phyloP scores from a whole-genome alignment of 2,888 invertebrate species.

The Coenonympha glycerion region DNA sequence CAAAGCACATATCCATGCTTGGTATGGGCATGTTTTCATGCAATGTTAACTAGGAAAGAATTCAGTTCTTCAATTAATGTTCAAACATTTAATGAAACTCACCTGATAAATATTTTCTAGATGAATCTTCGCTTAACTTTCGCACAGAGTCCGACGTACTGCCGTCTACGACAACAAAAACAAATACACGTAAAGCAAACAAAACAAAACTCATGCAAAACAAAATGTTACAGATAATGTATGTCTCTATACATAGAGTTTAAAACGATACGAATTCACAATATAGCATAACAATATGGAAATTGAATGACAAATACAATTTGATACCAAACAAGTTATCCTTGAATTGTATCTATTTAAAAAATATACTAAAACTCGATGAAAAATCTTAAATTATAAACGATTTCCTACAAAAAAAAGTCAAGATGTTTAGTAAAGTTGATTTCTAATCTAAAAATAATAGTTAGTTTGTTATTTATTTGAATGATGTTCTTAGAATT shows the following conservation, averaged over 20 bases:
- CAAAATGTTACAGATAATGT: constrained; percentile 18
- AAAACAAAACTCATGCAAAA: constrained; percentile 54
- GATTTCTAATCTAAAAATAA: not conserved
- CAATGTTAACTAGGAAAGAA: constrained; percentile 31
- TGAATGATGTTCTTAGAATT: not conserved
- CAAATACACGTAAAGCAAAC: constrained; percentile 69
- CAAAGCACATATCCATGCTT: constrained; percentile 57
- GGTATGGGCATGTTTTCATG: constrained; percentile 45
- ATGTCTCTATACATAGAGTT: constrained; percentile 18
- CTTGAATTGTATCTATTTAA: constrained; percentile 39
- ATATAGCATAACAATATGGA: constrained; percentile 18
- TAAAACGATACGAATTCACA: constrained; percentile 14
- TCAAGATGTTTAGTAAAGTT: constrained; percentile 18
- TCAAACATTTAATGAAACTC: constrained; percentile 36
- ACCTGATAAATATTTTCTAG: constrained; percentile 75
- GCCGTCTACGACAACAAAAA: constrained; percentile 74
- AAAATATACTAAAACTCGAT: constrained; percentile 32
- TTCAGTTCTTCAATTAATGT: constrained; percentile 1
- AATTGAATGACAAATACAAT: constrained; percentile 24
- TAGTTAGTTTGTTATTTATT: not conserved
- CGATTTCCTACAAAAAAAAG: constrained; percentile 19
- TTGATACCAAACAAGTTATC: too few relatives aligned
- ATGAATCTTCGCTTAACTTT: constrained; percentile 71
- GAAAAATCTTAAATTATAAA: constrained; percentile 36
- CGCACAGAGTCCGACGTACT: constrained; percentile 66